These are phyloP conservation scores for Pseudotriccus pelzelni DNA, from an alignment of 2,797 vertebrate genomes.

Conservation along the genomic window DNA sequence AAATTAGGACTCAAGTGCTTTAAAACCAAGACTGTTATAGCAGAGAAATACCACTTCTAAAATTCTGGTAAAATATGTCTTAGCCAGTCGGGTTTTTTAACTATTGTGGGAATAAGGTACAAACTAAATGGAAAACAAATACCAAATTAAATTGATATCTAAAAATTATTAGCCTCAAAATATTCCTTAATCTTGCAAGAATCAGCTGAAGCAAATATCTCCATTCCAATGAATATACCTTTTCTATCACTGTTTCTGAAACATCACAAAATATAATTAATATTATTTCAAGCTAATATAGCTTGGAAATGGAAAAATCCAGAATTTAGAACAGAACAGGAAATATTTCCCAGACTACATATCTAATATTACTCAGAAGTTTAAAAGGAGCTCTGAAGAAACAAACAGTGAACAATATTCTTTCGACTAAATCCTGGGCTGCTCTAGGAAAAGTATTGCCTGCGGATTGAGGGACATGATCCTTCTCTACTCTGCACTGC, in stretches of 20 bases:
- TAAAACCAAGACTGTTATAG: not conserved
- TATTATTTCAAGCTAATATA: not conserved
- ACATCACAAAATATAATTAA: not conserved
- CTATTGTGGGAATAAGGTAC: not conserved
- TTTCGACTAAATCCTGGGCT: not conserved
- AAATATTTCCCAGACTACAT: not conserved
- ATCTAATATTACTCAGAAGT: not conserved
- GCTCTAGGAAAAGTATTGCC: not conserved
- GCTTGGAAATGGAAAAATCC: not conserved
- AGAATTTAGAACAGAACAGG: not conserved
- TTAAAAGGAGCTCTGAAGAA: not conserved
- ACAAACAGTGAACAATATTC: not conserved
- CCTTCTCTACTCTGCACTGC: not conserved
- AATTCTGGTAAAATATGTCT: not conserved
- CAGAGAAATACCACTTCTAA: not conserved
- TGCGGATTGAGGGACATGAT: not conserved
- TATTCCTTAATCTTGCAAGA: not conserved
- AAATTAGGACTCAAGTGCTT: not conserved
- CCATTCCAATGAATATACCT: not conserved
- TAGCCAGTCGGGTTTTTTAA: not conserved
- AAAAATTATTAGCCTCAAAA: not conserved
- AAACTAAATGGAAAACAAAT: not conserved
- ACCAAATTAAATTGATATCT: not conserved
- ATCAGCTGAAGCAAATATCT: not conserved
- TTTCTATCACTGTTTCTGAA: not conserved